phyloP scores from a whole-genome alignment of 1,140 invertebrate genomes.

The Pomacea maculata region DNA sequence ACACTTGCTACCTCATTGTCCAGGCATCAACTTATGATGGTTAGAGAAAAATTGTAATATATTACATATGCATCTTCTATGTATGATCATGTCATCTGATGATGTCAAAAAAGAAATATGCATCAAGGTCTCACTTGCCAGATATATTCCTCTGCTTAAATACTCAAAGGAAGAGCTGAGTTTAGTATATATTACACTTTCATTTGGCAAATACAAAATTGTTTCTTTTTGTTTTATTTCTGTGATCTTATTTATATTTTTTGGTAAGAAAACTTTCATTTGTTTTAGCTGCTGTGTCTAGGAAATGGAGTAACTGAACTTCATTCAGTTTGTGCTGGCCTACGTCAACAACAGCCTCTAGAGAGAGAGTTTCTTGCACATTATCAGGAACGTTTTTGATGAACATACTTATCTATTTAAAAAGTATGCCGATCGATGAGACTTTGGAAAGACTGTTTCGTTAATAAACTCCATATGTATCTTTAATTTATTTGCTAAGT shows the following conservation, averaged over 20 bases:
- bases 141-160: not conserved
- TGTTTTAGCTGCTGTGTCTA: slow-evolving; percentile 40
- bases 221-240: not conserved
- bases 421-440: no score
- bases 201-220: not conserved
- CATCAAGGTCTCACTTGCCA: no score
- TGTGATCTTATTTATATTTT: not conserved
- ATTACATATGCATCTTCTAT: no score
- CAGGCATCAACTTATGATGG: no score
- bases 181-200: not conserved
- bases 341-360: slow-evolving; percentile 46
- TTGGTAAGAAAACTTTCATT: not conserved
- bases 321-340: slow-evolving; percentile 42
- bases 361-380: slow-evolving; percentile 50
- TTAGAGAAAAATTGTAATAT: no score
- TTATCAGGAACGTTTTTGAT: slow-evolving; percentile 52
- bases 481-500: no score
- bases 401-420: not conserved
- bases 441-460: no score
- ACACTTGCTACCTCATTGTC: no score
- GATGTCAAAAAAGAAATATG: no score
- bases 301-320: slow-evolving; percentile 44
- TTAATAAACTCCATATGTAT: no score
- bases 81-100: no score
- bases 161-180: not conserved